A percentile compares a stretch with the other conserved stretches of the same genome.
These are phyloP conservation scores for Sphenodon punctatus DNA, from an alignment of 2,797 vertebrate genomes.

Conservation along the genomic window DNA sequence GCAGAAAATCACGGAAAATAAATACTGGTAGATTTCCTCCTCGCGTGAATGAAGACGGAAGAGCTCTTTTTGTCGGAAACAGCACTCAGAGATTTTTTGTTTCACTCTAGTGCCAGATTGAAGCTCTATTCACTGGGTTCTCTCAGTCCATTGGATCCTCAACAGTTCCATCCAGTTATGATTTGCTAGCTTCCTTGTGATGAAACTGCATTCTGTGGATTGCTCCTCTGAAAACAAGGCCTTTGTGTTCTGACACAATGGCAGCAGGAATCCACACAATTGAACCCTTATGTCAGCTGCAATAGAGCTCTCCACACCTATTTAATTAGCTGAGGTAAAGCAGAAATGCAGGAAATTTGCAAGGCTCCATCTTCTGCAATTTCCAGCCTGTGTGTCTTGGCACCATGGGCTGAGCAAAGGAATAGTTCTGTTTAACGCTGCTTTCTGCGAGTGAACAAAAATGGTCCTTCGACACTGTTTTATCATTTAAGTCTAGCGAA, in stretches of 20 bases:
- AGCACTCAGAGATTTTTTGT: background rate
- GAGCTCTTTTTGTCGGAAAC: background rate
- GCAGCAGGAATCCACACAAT: constrained; percentile 19
- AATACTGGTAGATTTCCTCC: too few relatives aligned
- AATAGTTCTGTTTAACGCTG: accelerated
- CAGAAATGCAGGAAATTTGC: background rate
- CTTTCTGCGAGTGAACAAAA: background rate
- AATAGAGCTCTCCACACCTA: constrained; percentile 54
- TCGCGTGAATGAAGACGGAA: background rate
- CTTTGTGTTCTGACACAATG: constrained; percentile 20
- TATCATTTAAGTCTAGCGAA: too few relatives aligned
- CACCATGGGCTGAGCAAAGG: background rate
- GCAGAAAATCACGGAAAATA: too few relatives aligned
- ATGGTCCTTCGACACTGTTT: background rate
- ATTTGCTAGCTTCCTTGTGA: constrained; percentile 5
- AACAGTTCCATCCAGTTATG: constrained; percentile 45
- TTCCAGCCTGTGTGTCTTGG: background rate
- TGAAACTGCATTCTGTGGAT: constrained; percentile 61
- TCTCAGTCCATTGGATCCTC: constrained; percentile 43
- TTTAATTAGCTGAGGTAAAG: constrained; percentile 57
- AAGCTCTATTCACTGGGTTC: constrained; percentile 18
- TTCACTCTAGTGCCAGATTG: constrained; percentile 39
- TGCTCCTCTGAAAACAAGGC: constrained; percentile 33
- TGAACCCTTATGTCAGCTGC: constrained; percentile 59
- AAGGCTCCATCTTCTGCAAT: background rate